A percentile compares a stretch with the other conserved stretches of the same genome.
phyloP scores from a whole-genome alignment of 2,888 invertebrate genomes.

The Hyppa rectilinea region DNA sequence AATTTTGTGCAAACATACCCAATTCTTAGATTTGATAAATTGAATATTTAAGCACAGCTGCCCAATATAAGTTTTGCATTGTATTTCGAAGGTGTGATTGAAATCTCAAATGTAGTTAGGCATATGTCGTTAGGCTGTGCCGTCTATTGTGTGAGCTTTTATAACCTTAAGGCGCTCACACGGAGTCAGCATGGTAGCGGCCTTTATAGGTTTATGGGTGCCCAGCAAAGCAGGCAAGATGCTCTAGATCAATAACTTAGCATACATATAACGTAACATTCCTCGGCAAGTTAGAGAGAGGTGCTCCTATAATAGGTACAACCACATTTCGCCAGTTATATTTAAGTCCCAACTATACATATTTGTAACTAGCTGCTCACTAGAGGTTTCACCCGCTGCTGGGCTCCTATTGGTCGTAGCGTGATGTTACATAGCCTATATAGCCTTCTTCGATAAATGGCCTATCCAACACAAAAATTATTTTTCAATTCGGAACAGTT shows the following conservation, averaged over 20 bases:
- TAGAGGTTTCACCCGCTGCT: no score
- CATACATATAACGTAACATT: no score
- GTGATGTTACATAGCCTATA: no score
- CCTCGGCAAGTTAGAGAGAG: no score
- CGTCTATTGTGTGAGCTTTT: slow-evolving; percentile 2
- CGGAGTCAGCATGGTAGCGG: neutral
- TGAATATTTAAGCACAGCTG: slow-evolving; percentile 17
- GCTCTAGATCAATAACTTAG: neutral
- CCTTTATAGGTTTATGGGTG: neutral
- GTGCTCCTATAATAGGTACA: no score
- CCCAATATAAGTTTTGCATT: neutral
- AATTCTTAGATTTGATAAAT: neutral
- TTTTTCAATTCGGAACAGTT: no score
- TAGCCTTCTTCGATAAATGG: no score
- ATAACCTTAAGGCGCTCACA: neutral
- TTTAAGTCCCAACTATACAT: no score
- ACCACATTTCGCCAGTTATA: no score
- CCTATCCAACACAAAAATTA: no score
- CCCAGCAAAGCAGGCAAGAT: neutral
- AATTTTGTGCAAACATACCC: neutral
- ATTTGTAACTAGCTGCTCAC: no score
- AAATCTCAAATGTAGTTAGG: slow-evolving; percentile 15
- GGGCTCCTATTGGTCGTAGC: no score
- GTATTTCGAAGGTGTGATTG: slow-evolving; percentile 17
- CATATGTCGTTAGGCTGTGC: neutral